Percentiles rank a stretch among this genome's conserved stretches.
Evolutionary conservation across 23 tunicate genomes (phyloP).

Genomic region (Halocynthia roretzi): DNA sequence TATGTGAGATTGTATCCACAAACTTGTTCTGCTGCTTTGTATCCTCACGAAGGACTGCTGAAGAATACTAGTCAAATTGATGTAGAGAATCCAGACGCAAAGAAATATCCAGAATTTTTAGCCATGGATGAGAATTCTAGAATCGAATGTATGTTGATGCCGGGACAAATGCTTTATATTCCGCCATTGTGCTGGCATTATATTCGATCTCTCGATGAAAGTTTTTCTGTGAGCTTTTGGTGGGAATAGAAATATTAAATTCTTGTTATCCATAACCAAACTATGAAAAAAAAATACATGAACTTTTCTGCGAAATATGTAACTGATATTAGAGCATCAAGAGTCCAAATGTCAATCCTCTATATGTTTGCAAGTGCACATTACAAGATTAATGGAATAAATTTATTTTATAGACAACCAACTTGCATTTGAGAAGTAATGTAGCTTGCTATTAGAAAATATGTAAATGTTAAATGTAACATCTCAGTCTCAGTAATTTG

Average conservation of each 20-base stretch:
- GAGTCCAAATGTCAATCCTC: too few relatives aligned
- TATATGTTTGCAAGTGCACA: too few relatives aligned
- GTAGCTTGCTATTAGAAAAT: too few relatives aligned
- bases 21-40: slow-evolving; percentile 22
- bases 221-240: slow-evolving; percentile 97
- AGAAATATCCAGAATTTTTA: slow-evolving; percentile 52
- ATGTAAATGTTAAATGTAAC: too few relatives aligned
- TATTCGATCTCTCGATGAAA: slow-evolving; percentile 72
- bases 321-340: too few relatives aligned
- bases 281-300: too few relatives aligned
- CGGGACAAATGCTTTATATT: slow-evolving; percentile 81
- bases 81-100: slow-evolving; percentile 71
- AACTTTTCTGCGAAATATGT: too few relatives aligned
- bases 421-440: too few relatives aligned
- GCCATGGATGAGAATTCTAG: slow-evolving; percentile 36
- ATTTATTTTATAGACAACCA: too few relatives aligned
- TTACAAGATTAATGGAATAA: too few relatives aligned
- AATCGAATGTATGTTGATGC: slow-evolving; percentile 44
- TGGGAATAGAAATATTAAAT: slow-evolving; percentile 38
- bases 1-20: slow-evolving; percentile 60
- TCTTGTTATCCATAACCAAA: too few relatives aligned
- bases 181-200: slow-evolving; percentile 94
- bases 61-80: slow-evolving; percentile 80
- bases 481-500: too few relatives aligned
- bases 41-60: slow-evolving; percentile 48